These are phyloP conservation scores for Emmelina monodactyla DNA, from an alignment of 2,888 invertebrate genomes.

Conservation along the genomic window DNA sequence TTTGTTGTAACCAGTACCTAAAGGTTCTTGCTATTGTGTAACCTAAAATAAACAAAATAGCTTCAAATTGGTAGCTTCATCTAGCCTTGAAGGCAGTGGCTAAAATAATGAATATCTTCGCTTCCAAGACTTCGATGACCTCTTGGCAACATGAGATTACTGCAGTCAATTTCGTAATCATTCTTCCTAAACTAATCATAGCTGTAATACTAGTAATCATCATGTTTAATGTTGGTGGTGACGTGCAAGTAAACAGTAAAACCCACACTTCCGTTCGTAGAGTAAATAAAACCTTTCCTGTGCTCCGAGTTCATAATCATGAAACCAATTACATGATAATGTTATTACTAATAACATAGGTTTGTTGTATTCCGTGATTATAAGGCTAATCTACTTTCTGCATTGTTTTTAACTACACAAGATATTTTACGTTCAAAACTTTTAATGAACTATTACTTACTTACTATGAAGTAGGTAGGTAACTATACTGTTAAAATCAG, in stretches of 20 bases:
- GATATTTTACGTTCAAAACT: too few relatives aligned
- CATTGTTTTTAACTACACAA: too few relatives aligned
- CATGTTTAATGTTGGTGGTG: constrained; percentile 30
- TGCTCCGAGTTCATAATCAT: constrained; percentile 21
- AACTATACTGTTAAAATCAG: too few relatives aligned
- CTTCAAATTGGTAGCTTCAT: too few relatives aligned
- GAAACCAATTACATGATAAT: constrained; percentile 21
- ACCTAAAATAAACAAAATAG: too few relatives aligned
- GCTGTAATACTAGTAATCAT: constrained; percentile 25
- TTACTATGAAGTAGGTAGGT: too few relatives aligned
- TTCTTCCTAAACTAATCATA: constrained; percentile 38
- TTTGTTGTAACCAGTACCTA: too few relatives aligned
- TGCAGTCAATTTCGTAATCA: not conserved
- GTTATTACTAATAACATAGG: too few relatives aligned
- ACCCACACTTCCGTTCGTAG: constrained; percentile 33
- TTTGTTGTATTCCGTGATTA: too few relatives aligned
- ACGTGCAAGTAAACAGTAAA: constrained; percentile 33
- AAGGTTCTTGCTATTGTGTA: too few relatives aligned
- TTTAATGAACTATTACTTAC: too few relatives aligned
- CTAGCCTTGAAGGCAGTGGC: constrained; percentile 12
- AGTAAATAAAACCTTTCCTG: constrained; percentile 30
- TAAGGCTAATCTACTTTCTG: too few relatives aligned
- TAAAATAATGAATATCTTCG: constrained; percentile 12
- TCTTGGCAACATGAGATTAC: constrained; percentile 11
- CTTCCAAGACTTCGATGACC: constrained; percentile 21